These are phyloP conservation scores for Andrena fulva DNA, from an alignment of 2,888 invertebrate species.

Conservation along the genomic window DNA sequence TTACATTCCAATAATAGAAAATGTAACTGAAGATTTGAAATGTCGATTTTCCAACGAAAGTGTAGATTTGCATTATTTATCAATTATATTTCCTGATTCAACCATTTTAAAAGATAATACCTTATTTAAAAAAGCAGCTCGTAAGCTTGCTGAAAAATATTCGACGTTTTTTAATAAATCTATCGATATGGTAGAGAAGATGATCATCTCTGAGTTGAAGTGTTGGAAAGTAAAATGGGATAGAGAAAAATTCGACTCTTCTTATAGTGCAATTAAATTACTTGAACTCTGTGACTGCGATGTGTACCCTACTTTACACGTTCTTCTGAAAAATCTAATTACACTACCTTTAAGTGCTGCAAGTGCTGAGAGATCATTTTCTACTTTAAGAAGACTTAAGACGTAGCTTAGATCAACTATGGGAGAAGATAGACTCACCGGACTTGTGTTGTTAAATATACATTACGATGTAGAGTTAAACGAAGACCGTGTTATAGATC, in stretches of 20 bases:
- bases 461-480: neutral
- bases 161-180: neutral
- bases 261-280: neutral
- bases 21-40: neutral
- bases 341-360: constrained; percentile 2
- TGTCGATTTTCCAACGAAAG: neutral
- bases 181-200: neutral
- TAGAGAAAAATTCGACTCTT: neutral
- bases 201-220: too few relatives aligned
- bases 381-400: too few relatives aligned
- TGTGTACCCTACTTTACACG: neutral
- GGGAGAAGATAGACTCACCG: too few relatives aligned
- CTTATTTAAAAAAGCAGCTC: neutral
- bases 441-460: neutral
- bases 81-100: constrained; percentile 1
- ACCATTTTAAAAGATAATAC: neutral
- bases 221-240: too few relatives aligned
- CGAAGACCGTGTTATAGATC: neutral
- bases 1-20: neutral
- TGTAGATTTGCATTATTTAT: neutral
- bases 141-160: neutral
- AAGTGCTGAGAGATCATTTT: neutral
- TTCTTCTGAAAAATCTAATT: neutral
- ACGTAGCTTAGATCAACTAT: too few relatives aligned
- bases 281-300: neutral